A percentile compares a stretch with the other conserved stretches of the same genome.
Conservation (phyloP, 2,888 invertebrate species). For the Caenorhabditis panamensis region DNA sequence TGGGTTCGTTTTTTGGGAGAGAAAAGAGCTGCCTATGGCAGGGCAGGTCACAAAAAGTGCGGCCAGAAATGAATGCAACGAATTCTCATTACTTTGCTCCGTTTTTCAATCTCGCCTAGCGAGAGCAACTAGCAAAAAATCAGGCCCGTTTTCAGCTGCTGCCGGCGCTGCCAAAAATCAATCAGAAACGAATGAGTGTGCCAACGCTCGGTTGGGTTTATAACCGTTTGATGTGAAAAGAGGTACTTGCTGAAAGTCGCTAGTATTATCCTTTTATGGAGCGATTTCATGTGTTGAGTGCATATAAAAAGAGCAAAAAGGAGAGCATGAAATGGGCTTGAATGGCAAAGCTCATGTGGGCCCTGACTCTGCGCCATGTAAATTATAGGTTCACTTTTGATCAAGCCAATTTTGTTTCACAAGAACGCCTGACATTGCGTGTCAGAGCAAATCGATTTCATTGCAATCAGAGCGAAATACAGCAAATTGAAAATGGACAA, state of each 20-base stretch:
- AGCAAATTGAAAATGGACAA: neutral
- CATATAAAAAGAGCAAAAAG: slow-evolving; percentile 40
- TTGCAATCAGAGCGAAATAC: slow-evolving; percentile 33
- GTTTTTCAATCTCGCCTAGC: slow-evolving; percentile 7
- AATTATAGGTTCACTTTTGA: slow-evolving; percentile 42
- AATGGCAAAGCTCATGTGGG: slow-evolving; percentile 6
- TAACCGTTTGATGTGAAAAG: slow-evolving; percentile 23
- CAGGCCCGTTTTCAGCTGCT: neutral
- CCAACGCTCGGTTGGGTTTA: neutral
- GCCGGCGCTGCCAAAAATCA: neutral
- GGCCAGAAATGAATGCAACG: slow-evolving; percentile 4
- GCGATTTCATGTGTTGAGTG: slow-evolving; percentile 45
- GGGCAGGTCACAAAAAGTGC: slow-evolving; percentile 15
- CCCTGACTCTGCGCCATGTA: slow-evolving; percentile 4
- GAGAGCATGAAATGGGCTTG: slow-evolving; percentile 20
- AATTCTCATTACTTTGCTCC: slow-evolving; percentile 38
- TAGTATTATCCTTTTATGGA: slow-evolving; percentile 36
- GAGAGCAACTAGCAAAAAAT: neutral
- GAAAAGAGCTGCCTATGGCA: slow-evolving; percentile 12
- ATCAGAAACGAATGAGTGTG: slow-evolving; percentile 15
- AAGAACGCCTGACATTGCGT: neutral
- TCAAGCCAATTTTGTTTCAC: slow-evolving; percentile 11
- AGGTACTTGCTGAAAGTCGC: slow-evolving; percentile 23
- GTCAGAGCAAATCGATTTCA: slow-evolving; percentile 11
- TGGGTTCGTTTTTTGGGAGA: slow-evolving; percentile 18